Conservation (phyloP, 1,140 invertebrate genomes). For the Zaprionus ornatus region DNA sequence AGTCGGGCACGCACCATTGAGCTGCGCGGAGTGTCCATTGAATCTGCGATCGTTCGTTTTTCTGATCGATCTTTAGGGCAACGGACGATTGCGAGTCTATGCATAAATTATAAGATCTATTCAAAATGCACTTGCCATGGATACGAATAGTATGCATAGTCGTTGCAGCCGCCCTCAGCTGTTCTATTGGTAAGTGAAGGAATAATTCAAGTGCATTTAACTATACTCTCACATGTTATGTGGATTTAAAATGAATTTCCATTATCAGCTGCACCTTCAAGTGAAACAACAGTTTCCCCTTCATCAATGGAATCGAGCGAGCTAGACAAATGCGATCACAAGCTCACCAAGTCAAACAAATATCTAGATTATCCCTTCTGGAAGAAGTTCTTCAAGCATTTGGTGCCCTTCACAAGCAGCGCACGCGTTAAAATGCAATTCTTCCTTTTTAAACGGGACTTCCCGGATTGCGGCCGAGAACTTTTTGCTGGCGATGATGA, state of each 20-base stretch:
- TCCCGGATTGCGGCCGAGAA: slow-evolving; percentile 75
- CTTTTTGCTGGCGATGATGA: slow-evolving; percentile 62
- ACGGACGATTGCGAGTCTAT: slow-evolving; percentile 46
- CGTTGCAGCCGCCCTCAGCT: slow-evolving; percentile 3
- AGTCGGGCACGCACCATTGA: slow-evolving; percentile 57
- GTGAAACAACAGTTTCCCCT: slow-evolving; percentile 27
- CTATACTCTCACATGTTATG: not conserved
- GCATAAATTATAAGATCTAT: slow-evolving; percentile 1
- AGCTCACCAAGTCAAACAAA: slow-evolving; percentile 55
- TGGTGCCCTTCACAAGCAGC: slow-evolving; percentile 64
- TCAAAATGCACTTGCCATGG: slow-evolving; percentile 17
- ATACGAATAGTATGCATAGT: not conserved
- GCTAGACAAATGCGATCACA: slow-evolving; percentile 61
- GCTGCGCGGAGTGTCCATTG: slow-evolving; percentile 41
- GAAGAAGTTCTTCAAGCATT: slow-evolving; percentile 77
- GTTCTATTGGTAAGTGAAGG: slow-evolving; percentile 16
- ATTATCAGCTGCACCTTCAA: slow-evolving; percentile 27
- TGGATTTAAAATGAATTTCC: not conserved
- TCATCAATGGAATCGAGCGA: slow-evolving; percentile 14
- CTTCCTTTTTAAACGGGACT: slow-evolving; percentile 74
- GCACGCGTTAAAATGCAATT: slow-evolving; percentile 75
- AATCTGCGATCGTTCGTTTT: slow-evolving; percentile 14
- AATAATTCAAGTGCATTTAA: not conserved
- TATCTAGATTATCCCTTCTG: slow-evolving; percentile 69
- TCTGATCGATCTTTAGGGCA: slow-evolving; percentile 35